Percentiles rank a stretch among this genome's conserved stretches.
These are phyloP conservation scores for Xyrichtys novacula DNA, from an alignment of 2,797 vertebrate genomes.

Conservation along the genomic window DNA sequence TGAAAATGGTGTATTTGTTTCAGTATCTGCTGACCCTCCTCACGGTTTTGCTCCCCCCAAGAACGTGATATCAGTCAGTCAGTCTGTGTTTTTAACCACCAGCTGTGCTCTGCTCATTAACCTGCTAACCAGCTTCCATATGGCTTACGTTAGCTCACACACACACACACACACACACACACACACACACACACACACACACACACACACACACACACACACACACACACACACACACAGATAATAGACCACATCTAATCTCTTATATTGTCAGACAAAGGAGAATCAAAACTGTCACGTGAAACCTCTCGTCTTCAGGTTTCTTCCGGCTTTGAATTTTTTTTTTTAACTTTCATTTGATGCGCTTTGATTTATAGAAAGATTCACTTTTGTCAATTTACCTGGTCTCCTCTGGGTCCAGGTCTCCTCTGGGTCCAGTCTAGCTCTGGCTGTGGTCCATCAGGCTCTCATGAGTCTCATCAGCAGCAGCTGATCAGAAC, in stretches of 20 bases:
- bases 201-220: conserved; percentile 4
- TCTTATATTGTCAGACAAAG: background rate
- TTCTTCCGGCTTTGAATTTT: background rate
- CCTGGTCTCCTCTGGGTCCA: background rate
- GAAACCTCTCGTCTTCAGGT: background rate
- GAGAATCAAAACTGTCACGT: background rate
- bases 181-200: conserved; percentile 9
- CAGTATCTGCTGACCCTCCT: background rate
- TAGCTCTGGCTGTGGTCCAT: conserved; percentile 9
- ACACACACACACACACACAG: background rate
- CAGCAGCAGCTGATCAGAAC: conserved; percentile 64
- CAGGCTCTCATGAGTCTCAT: conserved; percentile 63
- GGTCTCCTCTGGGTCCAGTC: background rate
- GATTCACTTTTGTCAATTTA: background rate
- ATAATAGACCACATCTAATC: background rate
- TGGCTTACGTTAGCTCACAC: conserved; percentile 44
- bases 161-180: conserved; percentile 16
- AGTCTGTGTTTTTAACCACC: conserved; percentile 42
- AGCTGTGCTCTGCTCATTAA: conserved; percentile 57
- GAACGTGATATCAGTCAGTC: background rate
- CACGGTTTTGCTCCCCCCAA: too few relatives aligned
- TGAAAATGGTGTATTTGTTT: background rate
- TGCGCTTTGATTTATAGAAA: background rate
- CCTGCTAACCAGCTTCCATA: conserved; percentile 54
- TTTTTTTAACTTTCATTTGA: background rate